Base-by-base conservation (phyloP, 2,888 invertebrate genomes). In the Ashinkailepas kermadecensis region DNA sequence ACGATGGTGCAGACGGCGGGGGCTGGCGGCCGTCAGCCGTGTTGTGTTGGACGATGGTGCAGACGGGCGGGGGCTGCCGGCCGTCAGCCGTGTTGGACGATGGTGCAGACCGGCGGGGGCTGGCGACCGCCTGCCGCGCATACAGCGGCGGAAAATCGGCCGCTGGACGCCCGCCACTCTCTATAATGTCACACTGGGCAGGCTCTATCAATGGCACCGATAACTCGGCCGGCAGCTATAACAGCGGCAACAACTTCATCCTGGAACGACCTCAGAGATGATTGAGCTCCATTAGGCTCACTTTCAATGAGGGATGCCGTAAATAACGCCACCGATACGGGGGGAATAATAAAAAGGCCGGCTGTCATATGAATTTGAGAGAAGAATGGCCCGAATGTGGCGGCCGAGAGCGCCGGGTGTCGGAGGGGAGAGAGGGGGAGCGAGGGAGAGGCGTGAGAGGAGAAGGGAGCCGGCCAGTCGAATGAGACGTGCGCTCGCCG, bases 341-440 rank as follows among this genome's bases (percentile, higher is more conserved):
- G 21, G 74, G 74, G 74, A 74, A 74, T 74, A 74, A 74, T 74
- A 74, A 74, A 74, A 74, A 74, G 74, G 39, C 54, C 18, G 39
- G 74, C 74, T 74, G 74, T 74, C 74, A 74, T 74, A 74, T 74
- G 74, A 74, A 74, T 74, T 74, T 54, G 74, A 74, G 74, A 54
- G 74, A 74, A 74, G 74, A 74, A 74, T 74, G 74, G 54, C 21
- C 23, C 74, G 74, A 74, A 54, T 54, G 74, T 23, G 74, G 54
- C 54, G 18, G 59, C 59, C 39, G 39, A 39, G 4, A 39, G 39
- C 59, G 12, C 12, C 59, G 59, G 59, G 59, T 13, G 59, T 59
- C 11, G 65, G 54, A 10, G 74, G 54, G 13, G 74, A 74, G 74
- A 54, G 74, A 1, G 54, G 74, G 74, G 54, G 74, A 70, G 70